phyloP scores from a whole-genome alignment of 1,140 invertebrate species.

The Ganaspis sp. region DNA sequence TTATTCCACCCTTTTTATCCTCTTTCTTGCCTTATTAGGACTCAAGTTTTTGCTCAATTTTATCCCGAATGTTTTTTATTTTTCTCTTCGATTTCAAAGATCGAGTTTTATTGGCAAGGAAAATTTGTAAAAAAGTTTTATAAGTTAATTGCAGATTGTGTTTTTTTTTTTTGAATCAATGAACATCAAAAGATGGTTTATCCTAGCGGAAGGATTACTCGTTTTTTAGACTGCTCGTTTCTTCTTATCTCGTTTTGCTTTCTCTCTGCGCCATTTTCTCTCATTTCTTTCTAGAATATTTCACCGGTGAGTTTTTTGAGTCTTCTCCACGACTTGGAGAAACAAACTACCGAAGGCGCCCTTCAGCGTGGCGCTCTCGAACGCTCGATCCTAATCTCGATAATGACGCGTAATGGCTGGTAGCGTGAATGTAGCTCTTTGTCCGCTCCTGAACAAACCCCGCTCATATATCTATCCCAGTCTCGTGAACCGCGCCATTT shows the following conservation, averaged over 20 bases:
- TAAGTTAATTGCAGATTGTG: too few relatives aligned
- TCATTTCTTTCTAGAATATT: constrained; percentile 31
- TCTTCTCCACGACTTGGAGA: constrained; percentile 37
- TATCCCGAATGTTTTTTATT: too few relatives aligned
- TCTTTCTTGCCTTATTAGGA: background rate
- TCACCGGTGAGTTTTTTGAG: constrained; percentile 42
- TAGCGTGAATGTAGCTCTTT: constrained; percentile 75
- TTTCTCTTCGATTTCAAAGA: too few relatives aligned
- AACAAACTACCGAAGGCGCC: constrained; percentile 44
- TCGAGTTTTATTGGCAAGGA: too few relatives aligned
- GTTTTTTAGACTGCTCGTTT: constrained; percentile 32
- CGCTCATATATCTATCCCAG: constrained; percentile 64
- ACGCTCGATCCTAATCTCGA: constrained; percentile 75
- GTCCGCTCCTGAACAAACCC: constrained; percentile 63
- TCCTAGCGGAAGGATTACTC: too few relatives aligned
- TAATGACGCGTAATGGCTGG: constrained; percentile 76
- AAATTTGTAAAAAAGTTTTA: too few relatives aligned
- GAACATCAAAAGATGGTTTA: too few relatives aligned
- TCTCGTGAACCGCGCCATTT: constrained; percentile 64
- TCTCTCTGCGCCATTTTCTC: constrained; percentile 24
- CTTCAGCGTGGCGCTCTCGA: constrained; percentile 51
- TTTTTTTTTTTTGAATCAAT: too few relatives aligned
- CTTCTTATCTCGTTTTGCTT: constrained; percentile 37
- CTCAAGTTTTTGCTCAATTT: too few relatives aligned
- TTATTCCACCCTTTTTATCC: constrained; percentile 31